These are phyloP conservation scores for Phylloscopus trochiloides DNA, from an alignment of 2,113 vertebrate genomes.

Conservation along the genomic window DNA sequence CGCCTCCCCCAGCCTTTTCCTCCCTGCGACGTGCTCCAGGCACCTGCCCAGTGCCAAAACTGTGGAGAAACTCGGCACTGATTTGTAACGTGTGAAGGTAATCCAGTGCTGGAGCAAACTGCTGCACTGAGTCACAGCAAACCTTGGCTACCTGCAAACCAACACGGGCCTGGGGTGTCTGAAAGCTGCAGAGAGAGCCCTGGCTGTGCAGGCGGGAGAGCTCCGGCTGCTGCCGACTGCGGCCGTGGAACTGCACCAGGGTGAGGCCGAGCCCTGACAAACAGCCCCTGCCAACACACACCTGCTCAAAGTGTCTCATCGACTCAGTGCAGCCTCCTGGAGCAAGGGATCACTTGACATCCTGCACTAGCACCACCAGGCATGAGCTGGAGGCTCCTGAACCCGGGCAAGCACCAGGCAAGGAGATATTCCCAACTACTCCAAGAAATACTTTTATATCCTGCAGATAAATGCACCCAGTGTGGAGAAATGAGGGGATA, in stretches of 20 bases:
- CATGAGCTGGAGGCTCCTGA: not conserved
- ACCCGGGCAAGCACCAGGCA: fast-evolving
- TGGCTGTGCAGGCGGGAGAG: not conserved
- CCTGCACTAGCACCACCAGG: not conserved
- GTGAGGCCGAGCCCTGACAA: fast-evolving
- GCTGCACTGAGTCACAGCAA: not conserved
- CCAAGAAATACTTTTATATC: not conserved
- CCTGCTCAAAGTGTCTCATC: fast-evolving
- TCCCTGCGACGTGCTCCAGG: conserved; percentile 25
- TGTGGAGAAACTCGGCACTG: not conserved
- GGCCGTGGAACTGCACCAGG: fast-evolving
- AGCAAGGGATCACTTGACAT: fast-evolving
- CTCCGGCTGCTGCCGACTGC: not conserved
- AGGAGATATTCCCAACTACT: not conserved
- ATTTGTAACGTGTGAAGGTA: conserved; percentile 20
- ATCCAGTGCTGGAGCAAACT: not conserved
- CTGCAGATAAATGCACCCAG: not conserved
- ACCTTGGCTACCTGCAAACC: not conserved
- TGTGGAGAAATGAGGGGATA: fast-evolving
- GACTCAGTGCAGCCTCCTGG: not conserved
- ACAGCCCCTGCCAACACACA: not conserved
- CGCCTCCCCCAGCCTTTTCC: not conserved
- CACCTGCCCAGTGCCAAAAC: conserved; percentile 53
- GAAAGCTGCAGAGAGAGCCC: not conserved
- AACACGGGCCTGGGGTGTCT: not conserved